phyloP scores from a whole-genome alignment of 2,113 vertebrate genomes.

The Neoarius graeffei region DNA sequence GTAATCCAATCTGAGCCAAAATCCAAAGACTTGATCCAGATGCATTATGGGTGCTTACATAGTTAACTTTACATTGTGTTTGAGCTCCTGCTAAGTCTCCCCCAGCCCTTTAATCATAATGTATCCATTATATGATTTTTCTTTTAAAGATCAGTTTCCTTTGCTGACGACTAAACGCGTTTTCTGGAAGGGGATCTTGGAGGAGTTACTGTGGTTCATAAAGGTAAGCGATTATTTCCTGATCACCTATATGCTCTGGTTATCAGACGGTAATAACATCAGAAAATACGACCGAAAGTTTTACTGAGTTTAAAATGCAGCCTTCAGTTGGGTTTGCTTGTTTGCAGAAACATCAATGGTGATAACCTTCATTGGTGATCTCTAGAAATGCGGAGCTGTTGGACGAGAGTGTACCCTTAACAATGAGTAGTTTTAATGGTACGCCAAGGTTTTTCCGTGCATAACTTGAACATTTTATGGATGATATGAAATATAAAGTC shows the following conservation, averaged over 20 bases:
- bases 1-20: background rate
- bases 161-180: slow-evolving; percentile 92
- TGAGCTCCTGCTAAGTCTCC: background rate
- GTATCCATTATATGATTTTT: background rate
- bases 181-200: slow-evolving; percentile 93
- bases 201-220: slow-evolving; percentile 97
- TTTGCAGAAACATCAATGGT: no score
- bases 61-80: background rate
- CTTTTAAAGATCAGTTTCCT: slow-evolving; percentile 84
- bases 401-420: background rate
- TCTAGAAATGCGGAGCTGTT: background rate
- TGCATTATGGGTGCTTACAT: background rate
- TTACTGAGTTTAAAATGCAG: background rate
- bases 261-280: background rate
- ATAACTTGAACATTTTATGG: background rate
- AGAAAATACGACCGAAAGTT: background rate
- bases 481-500: background rate
- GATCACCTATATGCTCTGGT: background rate
- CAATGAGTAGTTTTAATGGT: background rate
- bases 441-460: background rate
- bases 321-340: background rate
- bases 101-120: background rate
- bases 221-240: slow-evolving; percentile 73
- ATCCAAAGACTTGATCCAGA: background rate
- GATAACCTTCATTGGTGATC: background rate